Evolutionary conservation across 1,140 invertebrate genomes (phyloP), one percentile per base, ranked within the genome.

Genomic region (Daktulosphaira vitifoliae): DNA sequence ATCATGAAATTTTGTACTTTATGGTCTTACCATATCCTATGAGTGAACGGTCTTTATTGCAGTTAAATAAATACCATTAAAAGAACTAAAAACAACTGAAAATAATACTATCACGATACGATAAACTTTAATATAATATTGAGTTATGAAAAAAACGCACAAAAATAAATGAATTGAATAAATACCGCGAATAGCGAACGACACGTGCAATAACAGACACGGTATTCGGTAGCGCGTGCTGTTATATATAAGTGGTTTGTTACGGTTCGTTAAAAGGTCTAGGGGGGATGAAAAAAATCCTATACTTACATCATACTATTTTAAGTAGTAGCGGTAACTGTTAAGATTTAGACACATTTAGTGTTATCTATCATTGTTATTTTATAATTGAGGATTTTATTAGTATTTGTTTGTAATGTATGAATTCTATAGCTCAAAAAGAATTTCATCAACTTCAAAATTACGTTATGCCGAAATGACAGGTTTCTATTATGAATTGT

Each of bases 261-360:
- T 62, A 38, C 56, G 56, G 56, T 62, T 62, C 42, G 42, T 48
- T 62, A 29, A 48, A 33, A 62, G 56, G 42, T 62, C 56, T 62
- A 46, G 42, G 13, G 56, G 56, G 56, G 42, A 62, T 48, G 56
- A 62, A 46, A 39, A 6, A 23, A 59, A 33, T 5, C 39, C n/a
- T 4, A 18, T 6, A 23, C 42, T 62, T 62, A 62, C 56, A 6
- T 62, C 56, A 62, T 25, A 48, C 39, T 20, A 7, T 38, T 7
- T 37, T 54, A n/a, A 8, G 2, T n/a, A 8, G 51, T 4, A 22
- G 51, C 15, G 20, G 53, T 56, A 26, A 22, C 39, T 4, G 39
- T 16, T 7, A 5, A 44, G 11, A 44, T 44, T 44, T 44, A n/a
- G 39, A 44, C 39, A 44, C n/a, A 33, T 33, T 33, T 11, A n/a